These are phyloP conservation scores for Homarus gammarus DNA, from an alignment of 2,888 invertebrate genomes.

Conservation along the genomic window DNA sequence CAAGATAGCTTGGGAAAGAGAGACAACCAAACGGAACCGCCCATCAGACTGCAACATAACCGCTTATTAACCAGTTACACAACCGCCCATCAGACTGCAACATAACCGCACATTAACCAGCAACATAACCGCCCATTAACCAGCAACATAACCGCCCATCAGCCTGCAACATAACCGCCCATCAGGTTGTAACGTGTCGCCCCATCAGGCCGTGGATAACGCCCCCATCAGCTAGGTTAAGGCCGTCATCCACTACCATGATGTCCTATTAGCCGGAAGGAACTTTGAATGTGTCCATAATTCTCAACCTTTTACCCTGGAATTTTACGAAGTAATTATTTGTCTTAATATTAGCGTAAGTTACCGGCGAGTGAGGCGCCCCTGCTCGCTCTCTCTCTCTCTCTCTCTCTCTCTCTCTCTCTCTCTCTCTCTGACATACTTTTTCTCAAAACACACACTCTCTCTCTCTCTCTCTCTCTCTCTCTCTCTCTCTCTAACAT, in stretches of 20 bases:
- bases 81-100: not conserved
- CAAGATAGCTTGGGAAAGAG: too few relatives aligned
- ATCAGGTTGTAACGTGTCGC: slow-evolving; percentile 39
- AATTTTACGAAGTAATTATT: slow-evolving; percentile 71
- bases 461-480: not conserved
- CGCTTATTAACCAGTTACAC: not conserved
- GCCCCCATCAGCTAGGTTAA: slow-evolving; percentile 62
- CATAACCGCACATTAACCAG: not conserved
- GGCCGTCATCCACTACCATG: slow-evolving; percentile 63
- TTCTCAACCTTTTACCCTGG: slow-evolving; percentile 68
- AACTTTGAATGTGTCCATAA: slow-evolving; percentile 70
- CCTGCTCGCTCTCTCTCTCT: slow-evolving; percentile 20
- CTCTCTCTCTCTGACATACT: slow-evolving; percentile 15
- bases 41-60: not conserved
- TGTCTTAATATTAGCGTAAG: slow-evolving; percentile 69
- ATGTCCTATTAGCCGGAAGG: slow-evolving; percentile 70
- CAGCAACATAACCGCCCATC: not conserved
- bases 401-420: slow-evolving; percentile 19
- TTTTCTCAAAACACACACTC: too few relatives aligned
- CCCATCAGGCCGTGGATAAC: slow-evolving; percentile 27
- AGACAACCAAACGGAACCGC: too few relatives aligned
- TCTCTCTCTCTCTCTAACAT: not conserved
- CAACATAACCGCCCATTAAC: not conserved
- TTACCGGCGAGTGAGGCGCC: slow-evolving; percentile 40
- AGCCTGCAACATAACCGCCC: slow-evolving; percentile 34